Base-by-base conservation (phyloP, 1,140 invertebrate genomes). In the Augochlora pura region DNA sequence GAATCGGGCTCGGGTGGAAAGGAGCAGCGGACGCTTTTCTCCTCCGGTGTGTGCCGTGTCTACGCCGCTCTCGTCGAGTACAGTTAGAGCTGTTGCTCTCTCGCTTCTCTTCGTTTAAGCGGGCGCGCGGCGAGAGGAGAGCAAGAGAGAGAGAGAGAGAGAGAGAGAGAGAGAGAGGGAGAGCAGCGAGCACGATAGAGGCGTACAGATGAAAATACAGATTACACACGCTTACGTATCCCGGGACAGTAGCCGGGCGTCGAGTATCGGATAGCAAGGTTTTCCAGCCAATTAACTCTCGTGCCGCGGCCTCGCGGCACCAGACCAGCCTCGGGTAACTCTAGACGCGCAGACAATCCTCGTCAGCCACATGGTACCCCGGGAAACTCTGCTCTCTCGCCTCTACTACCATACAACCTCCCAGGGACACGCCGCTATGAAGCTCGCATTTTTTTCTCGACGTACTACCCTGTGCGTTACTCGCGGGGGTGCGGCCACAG, bases 281-380 rank as follows among this genome's bases (percentile, higher is more conserved):
- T 92, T 92, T 92, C 91, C 91, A 91, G 89, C 87, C 91, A 92
- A 92, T 92, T 92, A 92, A 91, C 90, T 89, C 86, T 76, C 62
- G 84, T 86, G 78, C 70, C 81, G 81, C 81, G 85, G 84, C 52
- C 81, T 70, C 75, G 73, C 77, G 81, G 81, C 46, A 32, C 32
- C 32, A 18, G 77, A 81, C 80, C 77, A 82, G 84, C 66, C 77
- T 77, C 83, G 88, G 73, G 91, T 91, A 91, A 91, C 89, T 87
- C 88, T 91, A 91, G 86, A 91, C 90, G 85, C 68, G 85, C 82
- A 74, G 81, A 80, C 81, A 85, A 85, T 87, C 78, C 86, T 69
- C 79, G 82, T 85, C 73, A 60, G 60, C 86, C 84, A 86, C 84
- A 86, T 86, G 84, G 84, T 72, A 52, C 62, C 65, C 72, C 18